Evolutionary conservation across 2,888 invertebrate species (phyloP), one percentile per base, ranked within the genome.

Genomic region (Cataglyphis livida): DNA sequence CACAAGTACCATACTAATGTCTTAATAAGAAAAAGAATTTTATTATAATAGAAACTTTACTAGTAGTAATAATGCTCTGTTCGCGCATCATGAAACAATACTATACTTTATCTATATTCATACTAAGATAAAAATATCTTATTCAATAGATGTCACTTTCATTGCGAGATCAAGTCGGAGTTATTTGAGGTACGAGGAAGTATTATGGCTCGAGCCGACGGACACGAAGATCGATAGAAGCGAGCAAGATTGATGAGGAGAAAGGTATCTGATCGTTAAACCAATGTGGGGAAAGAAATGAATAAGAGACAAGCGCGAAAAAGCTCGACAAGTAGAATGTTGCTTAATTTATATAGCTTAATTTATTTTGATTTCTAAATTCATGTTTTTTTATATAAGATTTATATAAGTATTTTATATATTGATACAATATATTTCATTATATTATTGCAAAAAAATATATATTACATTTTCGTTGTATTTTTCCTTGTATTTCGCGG

Each of bases 171-270:
- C 25, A 28, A 62, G 18, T 35, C 15, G 32, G 28, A 78, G 62
- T 68, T 79, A 79, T 84, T 83, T 73, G 73, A 76, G 54, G 41
- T 74, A 84, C 73, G 84, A 84, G 68, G 73, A 84, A 84, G 66
- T 51, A 75, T 79, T 44, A 54, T 25, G 48, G 21, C 32, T 65
- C 32, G 48, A 71, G 54, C 65, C 79, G 79, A 73, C 74, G 35
- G 25, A 41, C 51, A 79, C 59, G 25, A 59, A 51, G 70, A 83
- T 83, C 78, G 64, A 83, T 74, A 68, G 79, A 57, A 84, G 61
- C 74, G 79, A 74, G 25, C 64, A 21, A 35, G 71, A 83, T 83
- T 84, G 74, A 85, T 79, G 84, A 83, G 35, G 84, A 85, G 79
- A 85, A 81, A 83, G 84, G 79, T 79, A 41, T 70, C 73, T 59